These are phyloP conservation scores for Actinemys pallida DNA, from an alignment of 2,113 vertebrate genomes.

Conservation along the genomic window DNA sequence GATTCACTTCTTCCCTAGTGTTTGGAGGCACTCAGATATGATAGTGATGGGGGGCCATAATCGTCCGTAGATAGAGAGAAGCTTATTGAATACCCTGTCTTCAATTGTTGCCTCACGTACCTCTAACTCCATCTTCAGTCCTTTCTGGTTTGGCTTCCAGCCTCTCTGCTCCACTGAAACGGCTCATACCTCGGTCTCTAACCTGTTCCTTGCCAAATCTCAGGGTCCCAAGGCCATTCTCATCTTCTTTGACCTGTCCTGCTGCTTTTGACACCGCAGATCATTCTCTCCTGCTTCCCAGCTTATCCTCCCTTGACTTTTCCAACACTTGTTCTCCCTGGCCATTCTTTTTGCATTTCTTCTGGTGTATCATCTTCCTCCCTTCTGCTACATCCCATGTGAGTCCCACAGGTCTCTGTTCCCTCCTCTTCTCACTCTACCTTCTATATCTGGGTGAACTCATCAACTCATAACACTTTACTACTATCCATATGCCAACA, in stretches of 20 bases:
- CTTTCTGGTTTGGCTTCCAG: background rate
- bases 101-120: background rate
- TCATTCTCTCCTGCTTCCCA: background rate
- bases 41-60: background rate
- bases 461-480: background rate
- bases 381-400: background rate
- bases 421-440: background rate
- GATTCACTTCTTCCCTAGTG: background rate
- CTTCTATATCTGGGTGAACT: background rate
- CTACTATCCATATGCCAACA: background rate
- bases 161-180: background rate
- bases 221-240: background rate
- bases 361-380: background rate
- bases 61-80: background rate
- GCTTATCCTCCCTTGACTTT: background rate
- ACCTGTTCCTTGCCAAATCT: background rate
- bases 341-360: background rate
- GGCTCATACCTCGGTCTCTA: background rate
- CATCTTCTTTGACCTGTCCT: background rate
- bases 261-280: background rate
- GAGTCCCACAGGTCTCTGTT: background rate
- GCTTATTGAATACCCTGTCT: background rate
- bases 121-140: background rate
- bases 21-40: background rate
- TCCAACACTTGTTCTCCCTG: background rate